phyloP scores from a whole-genome alignment of 2,113 vertebrate genomes.

The Empidonax traillii region DNA sequence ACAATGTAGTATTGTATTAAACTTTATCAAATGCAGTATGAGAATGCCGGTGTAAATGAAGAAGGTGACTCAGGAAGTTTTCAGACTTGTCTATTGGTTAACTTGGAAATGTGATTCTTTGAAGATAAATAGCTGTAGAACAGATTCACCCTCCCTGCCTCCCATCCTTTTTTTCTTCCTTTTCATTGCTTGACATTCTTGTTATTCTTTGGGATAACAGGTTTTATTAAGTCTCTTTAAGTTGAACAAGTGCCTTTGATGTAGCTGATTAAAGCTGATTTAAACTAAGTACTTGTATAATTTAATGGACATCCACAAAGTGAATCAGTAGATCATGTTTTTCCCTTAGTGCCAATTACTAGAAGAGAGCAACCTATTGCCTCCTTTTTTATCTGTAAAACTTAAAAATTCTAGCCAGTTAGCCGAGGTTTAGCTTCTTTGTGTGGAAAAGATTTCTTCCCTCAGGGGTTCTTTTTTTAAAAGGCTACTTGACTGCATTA shows the following conservation, averaged over 20 bases:
- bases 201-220: not conserved
- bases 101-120: not conserved
- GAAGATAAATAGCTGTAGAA: not conserved
- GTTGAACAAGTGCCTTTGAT: not conserved
- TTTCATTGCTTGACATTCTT: not conserved
- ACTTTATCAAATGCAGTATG: not conserved
- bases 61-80: not conserved
- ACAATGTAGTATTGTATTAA: not conserved
- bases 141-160: not conserved
- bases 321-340: not conserved
- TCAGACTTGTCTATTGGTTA: not conserved
- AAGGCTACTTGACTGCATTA: not conserved
- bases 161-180: accelerated
- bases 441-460: not conserved
- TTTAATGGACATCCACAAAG: not conserved
- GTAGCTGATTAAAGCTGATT: constrained; percentile 12
- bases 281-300: not conserved
- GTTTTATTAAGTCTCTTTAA: constrained; percentile 24
- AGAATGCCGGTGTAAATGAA: not conserved
- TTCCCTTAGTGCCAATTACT: not conserved
- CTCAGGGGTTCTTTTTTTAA: not conserved
- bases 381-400: not conserved
- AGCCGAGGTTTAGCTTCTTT: not conserved
- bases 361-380: not conserved
- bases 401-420: not conserved